Evolutionary conservation across 2,888 invertebrate species (phyloP).

Genomic region (Heliconius erato): DNA sequence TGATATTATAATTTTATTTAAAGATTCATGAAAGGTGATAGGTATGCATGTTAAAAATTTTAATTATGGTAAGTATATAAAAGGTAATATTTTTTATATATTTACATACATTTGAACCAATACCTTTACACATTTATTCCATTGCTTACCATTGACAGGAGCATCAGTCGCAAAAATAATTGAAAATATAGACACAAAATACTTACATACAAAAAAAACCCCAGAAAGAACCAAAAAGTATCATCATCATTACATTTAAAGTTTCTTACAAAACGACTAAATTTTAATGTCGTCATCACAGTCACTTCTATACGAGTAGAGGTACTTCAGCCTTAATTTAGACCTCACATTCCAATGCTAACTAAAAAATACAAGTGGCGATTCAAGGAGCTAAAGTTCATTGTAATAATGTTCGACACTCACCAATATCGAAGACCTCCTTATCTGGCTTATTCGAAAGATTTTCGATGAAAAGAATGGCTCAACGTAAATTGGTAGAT

Average conservation of each 20-base stretch:
- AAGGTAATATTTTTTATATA: no score
- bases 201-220: no score
- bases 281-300: conserved; percentile 51
- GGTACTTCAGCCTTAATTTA: conserved; percentile 65
- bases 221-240: not conserved
- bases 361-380: conserved; percentile 74
- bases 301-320: conserved; percentile 59
- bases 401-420: conserved; percentile 65
- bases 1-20: not conserved
- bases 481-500: conserved; percentile 61
- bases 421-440: conserved; percentile 61
- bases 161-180: not conserved
- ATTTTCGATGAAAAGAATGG: conserved; percentile 56
- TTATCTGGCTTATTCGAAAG: conserved; percentile 66
- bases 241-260: not conserved
- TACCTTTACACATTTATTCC: no score
- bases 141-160: no score
- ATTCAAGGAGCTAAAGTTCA: conserved; percentile 72
- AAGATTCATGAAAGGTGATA: no score
- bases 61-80: not conserved
- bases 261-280: conserved; percentile 32
- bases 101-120: no score
- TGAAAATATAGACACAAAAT: no score
- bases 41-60: not conserved
- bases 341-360: conserved; percentile 71